Base-by-base conservation (phyloP, 2,797 vertebrate genomes). In the Thunnus albacares region DNA sequence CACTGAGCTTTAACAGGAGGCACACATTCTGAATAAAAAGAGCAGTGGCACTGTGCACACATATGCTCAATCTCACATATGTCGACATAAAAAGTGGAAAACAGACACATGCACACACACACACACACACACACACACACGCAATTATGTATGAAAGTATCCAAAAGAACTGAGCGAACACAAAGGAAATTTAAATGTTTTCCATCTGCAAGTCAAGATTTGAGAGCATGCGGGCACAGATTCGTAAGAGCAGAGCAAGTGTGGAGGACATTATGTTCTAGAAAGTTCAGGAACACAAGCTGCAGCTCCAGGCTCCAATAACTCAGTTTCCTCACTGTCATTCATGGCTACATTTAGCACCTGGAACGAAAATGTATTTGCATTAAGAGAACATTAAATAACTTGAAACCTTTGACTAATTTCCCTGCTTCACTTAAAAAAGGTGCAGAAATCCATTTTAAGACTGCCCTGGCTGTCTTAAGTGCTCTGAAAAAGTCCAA, bases 1-100 rank as follows among this genome's bases (percentile, higher is more conserved):
- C 45, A 41, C 75, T 67, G 81, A 70, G 77, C 56, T 76, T 70
- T 49, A 59, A 78, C 55, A 78, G 59, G 24, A 79, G 70, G 57
- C 53, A 20, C 33, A 75, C 11, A 35, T 2, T 20, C 22, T 26
- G 15, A 51, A 43, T 13, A 33, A 71, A 70, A 55, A 65, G 41
- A 74, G 67, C 13, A 14, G 8, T 4, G 26, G 41, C 33, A 47
- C 62, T 43, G 67, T 38, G n/a, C 13, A 45, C 55, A 77, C 77
- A 67, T 81, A 85, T 77, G 71, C 53, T 59, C 28, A 24, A 2
- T 61, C 49, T 78, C 55, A 70, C 38, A 49, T 56, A 68, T 57
- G 65, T 53, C 69, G 20, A 70, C 61, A 79, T 56, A 10, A 62
- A 79, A 79, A 30, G 18, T 10, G 0, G n/a, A 62, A 28, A 38